Evolutionary conservation across 2,888 invertebrate species (phyloP).

Genomic region (Alloscopus bannaensis): DNA sequence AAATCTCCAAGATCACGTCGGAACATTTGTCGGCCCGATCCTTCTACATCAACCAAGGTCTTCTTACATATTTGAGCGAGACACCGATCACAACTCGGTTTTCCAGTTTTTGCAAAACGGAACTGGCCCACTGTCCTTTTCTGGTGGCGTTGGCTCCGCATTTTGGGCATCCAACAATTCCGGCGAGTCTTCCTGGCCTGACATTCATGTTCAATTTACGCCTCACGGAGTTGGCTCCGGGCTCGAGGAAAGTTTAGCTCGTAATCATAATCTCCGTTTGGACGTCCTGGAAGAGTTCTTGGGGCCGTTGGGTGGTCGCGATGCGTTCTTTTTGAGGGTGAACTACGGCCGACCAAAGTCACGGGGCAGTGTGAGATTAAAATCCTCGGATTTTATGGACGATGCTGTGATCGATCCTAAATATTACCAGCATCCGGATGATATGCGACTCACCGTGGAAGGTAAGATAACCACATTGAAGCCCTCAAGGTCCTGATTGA

Average conservation of each 20-base stretch:
- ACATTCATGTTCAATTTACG: constrained; percentile 57
- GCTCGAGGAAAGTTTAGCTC: constrained; percentile 42
- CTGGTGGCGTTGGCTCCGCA: constrained; percentile 58
- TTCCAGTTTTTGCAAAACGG: constrained; percentile 56
- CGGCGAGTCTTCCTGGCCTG: constrained; percentile 66
- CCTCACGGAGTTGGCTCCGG: constrained; percentile 43
- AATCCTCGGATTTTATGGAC: constrained; percentile 23
- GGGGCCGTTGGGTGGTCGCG: constrained; percentile 51
- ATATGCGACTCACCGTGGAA: constrained; percentile 58
- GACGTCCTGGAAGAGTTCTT: constrained; percentile 59
- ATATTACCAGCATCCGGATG: constrained; percentile 55
- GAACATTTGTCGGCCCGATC: constrained; percentile 67
- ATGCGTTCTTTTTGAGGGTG: constrained; percentile 58
- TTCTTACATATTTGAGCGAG: constrained; percentile 57
- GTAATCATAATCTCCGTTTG: constrained; percentile 47
- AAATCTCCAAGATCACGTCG: constrained; percentile 65
- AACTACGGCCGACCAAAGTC: constrained; percentile 59
- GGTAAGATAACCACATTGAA: constrained; percentile 23
- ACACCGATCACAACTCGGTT: constrained; percentile 47
- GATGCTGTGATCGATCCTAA: constrained; percentile 64
- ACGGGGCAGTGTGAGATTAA: constrained; percentile 56
- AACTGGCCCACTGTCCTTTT: constrained; percentile 62
- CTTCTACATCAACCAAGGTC: constrained; percentile 59
- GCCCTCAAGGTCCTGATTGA: not conserved
- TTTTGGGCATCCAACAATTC: constrained; percentile 53